Evolutionary conservation across 1,140 invertebrate genomes (phyloP), one percentile per base, ranked within the genome.

Genomic region (Episyrphus balteatus): DNA sequence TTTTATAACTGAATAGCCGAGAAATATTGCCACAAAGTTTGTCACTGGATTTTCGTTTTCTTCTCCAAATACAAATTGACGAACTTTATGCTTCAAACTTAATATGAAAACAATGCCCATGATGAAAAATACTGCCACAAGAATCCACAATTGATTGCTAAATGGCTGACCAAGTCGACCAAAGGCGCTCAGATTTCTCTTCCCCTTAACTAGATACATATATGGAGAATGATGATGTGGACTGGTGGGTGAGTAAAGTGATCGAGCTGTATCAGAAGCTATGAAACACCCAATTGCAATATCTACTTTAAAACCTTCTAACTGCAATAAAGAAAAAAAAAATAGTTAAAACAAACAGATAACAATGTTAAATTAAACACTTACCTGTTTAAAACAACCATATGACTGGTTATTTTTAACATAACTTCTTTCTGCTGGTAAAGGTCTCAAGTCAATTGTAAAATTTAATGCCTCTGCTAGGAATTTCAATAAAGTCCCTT

Each of bases 1-100:
- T 3, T 12, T 51, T 63, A 39, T 26, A 3, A 49, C 12, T 2
- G 51, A 26, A 41, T 48, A 43, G 1, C 52, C 52, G 19, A 51
- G 38, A n/a, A 47, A 39, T 12, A 43, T 31, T 5, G 32, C 32
- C 21, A 51, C 17, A 34, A 51, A 40, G 30, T 43, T 46, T 11
- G 34, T 19, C 3, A 46, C 32, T 0, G 49, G 40, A n/a, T 32
- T 18, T 13, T 39, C 32, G 19, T 42, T 51, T 2, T 31, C 15
- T 14, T 37, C 1, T 7, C 52, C 52, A 13, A 53, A 10, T 15
- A 53, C 26, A 30, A 50, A 46, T 13, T 47, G 42, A 8, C 46
- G 46, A 1, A 40, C 2, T 0, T 10, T 8, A 26, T 34, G 44
- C 3, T 12, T 8, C 14, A 13, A n/a, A 6, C 2, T 39, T 12